Evolutionary conservation across 1,140 invertebrate species (phyloP), one percentile per base, ranked within the genome.

Genomic region (Akabosia matsudoensis): DNA sequence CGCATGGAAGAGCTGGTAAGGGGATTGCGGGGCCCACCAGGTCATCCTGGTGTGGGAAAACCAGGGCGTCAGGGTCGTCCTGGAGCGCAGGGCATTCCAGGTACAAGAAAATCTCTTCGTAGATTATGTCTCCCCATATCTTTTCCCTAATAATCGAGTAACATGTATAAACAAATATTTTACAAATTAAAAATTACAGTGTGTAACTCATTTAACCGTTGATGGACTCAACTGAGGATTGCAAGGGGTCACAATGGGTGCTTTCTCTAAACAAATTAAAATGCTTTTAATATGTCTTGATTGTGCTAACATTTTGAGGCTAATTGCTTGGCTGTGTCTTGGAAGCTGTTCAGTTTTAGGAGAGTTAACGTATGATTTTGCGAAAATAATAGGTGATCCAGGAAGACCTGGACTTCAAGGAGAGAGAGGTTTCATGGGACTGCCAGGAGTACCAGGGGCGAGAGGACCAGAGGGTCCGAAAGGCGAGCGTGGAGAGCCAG

Each of bases 401-500:
- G 88, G 88, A 34, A 77, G 83, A 70, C 83, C 84, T 28, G 88
- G 88, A 24, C 80, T 86, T 56, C 87, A 85, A 70, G 88, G 87
- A 61, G 86, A 88, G 71, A 85, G 89, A 70, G 92, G 92, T 22
- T 90, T 90, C 78, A 86, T 88, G 1, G 91, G 91, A 22, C 85
- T 90, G 70, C 79, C 79, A n/a, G 80, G 80, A 34, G 73, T 79
- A 33, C 78, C 77, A 33, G 78, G 78, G 33, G 54, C 78, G 56
- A 84, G 86, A 10, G 91, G 91, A 28, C 84, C 84, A 16, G 82
- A 85, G 13, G 91, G 91, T 7, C 79, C 82, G 10, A 80, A 84
- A 56, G 91, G 91, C 0, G 88, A 89, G 80, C 87, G 88, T 79
- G 92, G 91, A 0, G 91, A 92, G 73, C 91, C 91, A 82, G 92